These are phyloP conservation scores for Anoplius nigerrimus DNA, from an alignment of 2,888 invertebrate genomes.

Conservation along the genomic window DNA sequence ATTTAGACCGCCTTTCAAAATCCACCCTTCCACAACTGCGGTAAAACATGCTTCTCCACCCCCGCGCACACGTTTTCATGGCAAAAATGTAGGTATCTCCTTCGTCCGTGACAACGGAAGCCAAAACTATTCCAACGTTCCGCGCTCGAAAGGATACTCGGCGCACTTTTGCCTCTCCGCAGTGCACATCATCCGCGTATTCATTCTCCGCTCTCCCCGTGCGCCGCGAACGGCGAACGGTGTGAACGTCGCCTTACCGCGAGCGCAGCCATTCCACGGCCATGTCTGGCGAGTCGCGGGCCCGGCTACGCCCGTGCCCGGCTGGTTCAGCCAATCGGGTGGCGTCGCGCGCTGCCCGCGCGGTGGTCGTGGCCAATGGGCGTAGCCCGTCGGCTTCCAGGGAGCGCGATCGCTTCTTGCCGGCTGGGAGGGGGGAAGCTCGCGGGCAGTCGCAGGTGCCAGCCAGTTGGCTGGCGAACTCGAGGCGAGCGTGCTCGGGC, in stretches of 20 bases:
- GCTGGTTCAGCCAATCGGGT: slow-evolving; percentile 52
- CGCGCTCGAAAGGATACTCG: no score
- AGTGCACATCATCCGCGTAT: slow-evolving; percentile 28
- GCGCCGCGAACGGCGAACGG: slow-evolving; percentile 18
- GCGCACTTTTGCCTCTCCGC: no score
- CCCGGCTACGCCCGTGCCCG: slow-evolving; percentile 56
- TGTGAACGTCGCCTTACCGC: neutral
- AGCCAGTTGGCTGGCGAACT: slow-evolving; percentile 72
- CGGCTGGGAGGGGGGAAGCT: slow-evolving; percentile 56
- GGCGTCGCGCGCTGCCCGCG: slow-evolving; percentile 31
- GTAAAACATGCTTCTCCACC: no score
- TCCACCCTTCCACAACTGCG: no score
- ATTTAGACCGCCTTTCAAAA: no score
- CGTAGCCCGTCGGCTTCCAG: slow-evolving; percentile 45
- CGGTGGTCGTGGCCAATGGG: slow-evolving; percentile 56
- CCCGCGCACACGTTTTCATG: no score
- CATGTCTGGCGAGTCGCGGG: slow-evolving; percentile 58
- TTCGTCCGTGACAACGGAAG: no score
- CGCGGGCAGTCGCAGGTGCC: slow-evolving; percentile 65
- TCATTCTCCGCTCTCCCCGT: no score
- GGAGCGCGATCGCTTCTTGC: slow-evolving; percentile 28
- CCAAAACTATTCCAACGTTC: no score
- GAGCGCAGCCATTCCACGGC: slow-evolving; percentile 70
- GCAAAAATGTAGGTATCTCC: neutral
- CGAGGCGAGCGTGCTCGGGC: slow-evolving; percentile 67